These are phyloP conservation scores for Coregonus ussuriensis DNA, from an alignment of 2,797 vertebrate genomes.

Conservation along the genomic window DNA sequence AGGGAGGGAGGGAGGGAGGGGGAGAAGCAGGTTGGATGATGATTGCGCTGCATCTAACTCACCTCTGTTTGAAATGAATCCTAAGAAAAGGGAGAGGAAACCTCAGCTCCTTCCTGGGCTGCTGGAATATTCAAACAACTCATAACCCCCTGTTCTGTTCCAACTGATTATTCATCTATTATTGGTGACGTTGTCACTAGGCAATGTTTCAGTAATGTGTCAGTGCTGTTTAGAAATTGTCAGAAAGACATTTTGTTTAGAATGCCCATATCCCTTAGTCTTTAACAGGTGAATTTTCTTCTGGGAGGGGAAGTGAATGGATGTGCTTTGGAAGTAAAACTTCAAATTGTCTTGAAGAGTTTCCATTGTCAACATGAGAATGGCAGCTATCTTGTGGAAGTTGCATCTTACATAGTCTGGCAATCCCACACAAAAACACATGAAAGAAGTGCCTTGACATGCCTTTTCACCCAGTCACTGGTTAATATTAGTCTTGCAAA, in stretches of 20 bases:
- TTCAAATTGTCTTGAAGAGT: slow-evolving; percentile 15
- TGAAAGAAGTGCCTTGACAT: slow-evolving; percentile 56
- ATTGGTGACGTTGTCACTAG: neutral
- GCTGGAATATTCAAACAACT: too few species aligned
- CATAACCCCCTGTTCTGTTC: neutral
- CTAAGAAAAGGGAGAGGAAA: neutral
- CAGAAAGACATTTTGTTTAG: neutral
- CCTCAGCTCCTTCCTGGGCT: too few species aligned
- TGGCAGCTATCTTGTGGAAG: slow-evolving; percentile 19
- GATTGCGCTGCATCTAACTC: slow-evolving; percentile 21
- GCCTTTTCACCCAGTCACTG: slow-evolving; percentile 27
- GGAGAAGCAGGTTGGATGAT: slow-evolving; percentile 14
- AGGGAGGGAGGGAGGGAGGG: neutral
- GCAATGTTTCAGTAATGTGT: neutral
- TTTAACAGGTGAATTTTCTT: neutral
- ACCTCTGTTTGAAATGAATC: neutral
- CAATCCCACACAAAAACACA: slow-evolving; percentile 5
- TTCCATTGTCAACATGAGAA: neutral
- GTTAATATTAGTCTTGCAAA: slow-evolving; percentile 11
- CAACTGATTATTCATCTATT: neutral
- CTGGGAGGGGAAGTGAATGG: neutral
- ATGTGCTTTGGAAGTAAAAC: neutral
- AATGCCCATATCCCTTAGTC: neutral
- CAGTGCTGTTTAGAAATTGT: neutral
- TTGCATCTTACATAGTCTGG: slow-evolving; percentile 19